Base-by-base conservation (phyloP, 1,140 invertebrate genomes). In the Palaemon carinicauda region DNA sequence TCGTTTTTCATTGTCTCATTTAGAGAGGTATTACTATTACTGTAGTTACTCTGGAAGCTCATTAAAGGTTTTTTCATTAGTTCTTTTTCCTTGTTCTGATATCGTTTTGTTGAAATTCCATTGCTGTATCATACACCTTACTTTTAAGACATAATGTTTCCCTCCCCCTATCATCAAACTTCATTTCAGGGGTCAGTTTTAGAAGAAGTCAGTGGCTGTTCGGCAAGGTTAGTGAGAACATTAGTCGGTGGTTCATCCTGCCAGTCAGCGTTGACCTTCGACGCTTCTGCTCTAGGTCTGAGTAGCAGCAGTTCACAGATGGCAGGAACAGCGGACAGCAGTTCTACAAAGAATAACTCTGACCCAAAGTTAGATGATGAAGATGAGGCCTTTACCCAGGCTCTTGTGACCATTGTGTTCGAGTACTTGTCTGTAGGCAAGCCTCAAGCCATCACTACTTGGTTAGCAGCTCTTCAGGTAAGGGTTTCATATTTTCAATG, bases 401-500 rank as follows among this genome's bases (percentile, higher is more conserved):
- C 82, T 21, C 75, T 85, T 15, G 75, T 80, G n/a, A 85, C 82
- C 24, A 85, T 85, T 41, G 79, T 85, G 15, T 85, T 79, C 50
- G 82, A 85, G 50, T 85, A 85, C 41, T 31, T 85, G 29, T 78
- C 75, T n/a, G 74, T 85, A 1, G 82, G 82, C 29, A 85, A 85
- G 19, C 82, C 82, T 51, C 75, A 85, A 50, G 77, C 82, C 21
- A 85, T 85, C 52, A 85, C 82, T 75, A 85, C 78, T 51, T 85
- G 82, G 82, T 19, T 85, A 19, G 82, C 82, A 33, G 74, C 77
- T 29, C 74, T 85, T 4, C 82, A 85, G 71, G 82, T 79, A 54
- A 41, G 74, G 12, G 31, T n/a, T 21, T 60, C 3, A 29, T 31
- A 60, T 29, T n/a, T n/a, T n/a, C n/a, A n/a, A n/a, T n/a, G n/a